These are phyloP conservation scores for Galbula dea DNA, from an alignment of 2,113 vertebrate genomes.

Conservation along the genomic window DNA sequence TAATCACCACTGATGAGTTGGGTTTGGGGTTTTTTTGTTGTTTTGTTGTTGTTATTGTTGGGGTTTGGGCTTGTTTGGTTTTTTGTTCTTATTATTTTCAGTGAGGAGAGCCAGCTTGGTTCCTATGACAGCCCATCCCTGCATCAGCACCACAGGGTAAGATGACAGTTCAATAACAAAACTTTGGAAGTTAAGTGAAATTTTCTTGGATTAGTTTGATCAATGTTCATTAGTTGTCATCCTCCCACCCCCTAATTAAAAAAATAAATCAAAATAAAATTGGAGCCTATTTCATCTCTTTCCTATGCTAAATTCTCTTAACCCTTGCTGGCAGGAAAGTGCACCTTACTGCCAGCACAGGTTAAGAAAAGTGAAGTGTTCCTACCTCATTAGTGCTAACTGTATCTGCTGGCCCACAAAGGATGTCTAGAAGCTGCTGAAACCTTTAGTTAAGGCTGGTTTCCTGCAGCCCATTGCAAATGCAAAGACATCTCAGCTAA, in stretches of 20 bases:
- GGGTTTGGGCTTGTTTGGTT: background rate
- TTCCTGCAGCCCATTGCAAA: background rate
- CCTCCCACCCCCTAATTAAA: no score
- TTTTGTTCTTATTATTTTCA: no score
- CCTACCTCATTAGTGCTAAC: background rate
- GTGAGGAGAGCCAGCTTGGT: background rate
- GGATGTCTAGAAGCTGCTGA: background rate
- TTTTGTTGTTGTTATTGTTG: no score
- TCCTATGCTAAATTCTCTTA: background rate
- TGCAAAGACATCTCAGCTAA: background rate
- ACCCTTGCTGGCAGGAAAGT: background rate
- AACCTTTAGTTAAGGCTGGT: background rate
- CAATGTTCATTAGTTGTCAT: background rate
- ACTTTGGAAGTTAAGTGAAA: background rate
- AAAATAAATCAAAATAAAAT: background rate
- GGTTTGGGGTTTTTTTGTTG: background rate
- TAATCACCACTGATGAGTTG: background rate
- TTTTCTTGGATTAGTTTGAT: background rate
- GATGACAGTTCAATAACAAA: background rate
- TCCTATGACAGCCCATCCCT: background rate
- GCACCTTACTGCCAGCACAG: background rate
- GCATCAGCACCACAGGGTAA: background rate
- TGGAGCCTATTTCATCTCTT: background rate
- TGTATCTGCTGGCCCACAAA: background rate
- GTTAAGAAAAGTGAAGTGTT: background rate